These are phyloP conservation scores for Thermophis baileyi DNA, from an alignment of 2,113 vertebrate species.

Conservation along the genomic window DNA sequence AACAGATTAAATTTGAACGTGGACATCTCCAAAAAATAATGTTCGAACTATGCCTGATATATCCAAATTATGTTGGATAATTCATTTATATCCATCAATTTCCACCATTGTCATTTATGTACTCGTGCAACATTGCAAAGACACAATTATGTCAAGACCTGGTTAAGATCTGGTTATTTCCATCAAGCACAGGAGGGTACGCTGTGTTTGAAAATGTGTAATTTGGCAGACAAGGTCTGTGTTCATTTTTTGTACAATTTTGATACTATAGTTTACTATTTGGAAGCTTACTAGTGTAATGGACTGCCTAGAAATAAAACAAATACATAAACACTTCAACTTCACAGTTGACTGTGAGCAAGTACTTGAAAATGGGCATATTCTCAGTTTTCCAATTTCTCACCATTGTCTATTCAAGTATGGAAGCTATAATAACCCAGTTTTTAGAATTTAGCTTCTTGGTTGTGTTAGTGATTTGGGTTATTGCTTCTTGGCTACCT, in stretches of 20 bases:
- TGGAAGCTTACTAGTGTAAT: neutral
- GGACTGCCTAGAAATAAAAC: neutral
- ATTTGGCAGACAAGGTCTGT: neutral
- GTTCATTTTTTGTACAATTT: neutral
- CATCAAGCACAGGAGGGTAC: neutral
- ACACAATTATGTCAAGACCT: neutral
- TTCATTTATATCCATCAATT: neutral
- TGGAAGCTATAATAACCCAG: slow-evolving; percentile 24
- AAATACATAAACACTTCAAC: neutral
- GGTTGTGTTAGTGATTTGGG: neutral
- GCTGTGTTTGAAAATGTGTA: neutral
- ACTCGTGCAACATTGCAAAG: neutral
- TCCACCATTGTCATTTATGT: neutral
- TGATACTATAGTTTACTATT: neutral
- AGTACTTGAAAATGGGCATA: neutral
- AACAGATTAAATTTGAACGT: neutral
- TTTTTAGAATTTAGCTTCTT: neutral
- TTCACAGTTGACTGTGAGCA: neutral
- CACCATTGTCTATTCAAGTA: slow-evolving; percentile 2
- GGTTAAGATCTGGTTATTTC: neutral
- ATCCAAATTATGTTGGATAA: neutral
- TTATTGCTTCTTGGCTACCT: neutral
- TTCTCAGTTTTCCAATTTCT: slow-evolving; percentile 6
- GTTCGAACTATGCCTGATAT: neutral
- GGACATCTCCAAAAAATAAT: neutral